Evolutionary conservation across 2,888 invertebrate genomes (phyloP).

Genomic region (Andrena camellia): DNA sequence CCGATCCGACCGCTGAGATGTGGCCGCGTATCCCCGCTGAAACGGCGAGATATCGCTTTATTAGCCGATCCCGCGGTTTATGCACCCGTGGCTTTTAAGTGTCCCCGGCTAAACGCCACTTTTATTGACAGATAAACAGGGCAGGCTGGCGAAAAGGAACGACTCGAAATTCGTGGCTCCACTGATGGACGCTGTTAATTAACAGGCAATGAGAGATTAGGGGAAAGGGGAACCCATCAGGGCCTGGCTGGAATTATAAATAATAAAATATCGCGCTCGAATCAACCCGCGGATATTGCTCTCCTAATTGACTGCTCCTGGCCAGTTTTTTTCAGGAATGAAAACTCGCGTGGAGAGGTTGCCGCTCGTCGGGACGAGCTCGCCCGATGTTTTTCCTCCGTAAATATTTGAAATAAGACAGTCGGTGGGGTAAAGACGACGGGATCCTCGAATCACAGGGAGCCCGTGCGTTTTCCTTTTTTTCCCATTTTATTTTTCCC

Average conservation of each 20-base stretch:
- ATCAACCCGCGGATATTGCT: conserved; percentile 7
- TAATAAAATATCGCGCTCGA: conserved; percentile 14
- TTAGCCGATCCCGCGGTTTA: conserved; percentile 52
- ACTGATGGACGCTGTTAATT: conserved; percentile 43
- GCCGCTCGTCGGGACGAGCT: not conserved
- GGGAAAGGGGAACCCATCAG: not conserved
- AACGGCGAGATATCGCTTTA: conserved; percentile 63
- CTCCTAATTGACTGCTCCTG: conserved; percentile 25
- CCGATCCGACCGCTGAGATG: conserved; percentile 57
- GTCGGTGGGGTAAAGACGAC: conserved; percentile 15
- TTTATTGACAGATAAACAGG: conserved; percentile 48
- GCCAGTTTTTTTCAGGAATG: conserved; percentile 1
- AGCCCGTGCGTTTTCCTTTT: conserved; percentile 50
- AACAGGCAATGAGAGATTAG: conserved; percentile 34
- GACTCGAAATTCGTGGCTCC: not conserved
- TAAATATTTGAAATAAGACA: conserved; percentile 44
- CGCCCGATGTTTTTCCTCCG: conserved; percentile 44
- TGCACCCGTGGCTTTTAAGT: conserved; percentile 30
- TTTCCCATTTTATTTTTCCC: conserved; percentile 49
- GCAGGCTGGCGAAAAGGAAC: not conserved
- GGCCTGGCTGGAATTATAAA: conserved; percentile 12
- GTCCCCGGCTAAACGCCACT: conserved; percentile 36
- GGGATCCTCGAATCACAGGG: conserved; percentile 46
- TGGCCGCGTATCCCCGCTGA: conserved; percentile 34
- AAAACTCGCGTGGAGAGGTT: conserved; percentile 29